Evolutionary conservation across 64 coral and sea anemone genomes (phyloP).

Genomic region (Stichodactyla mertensii): DNA sequence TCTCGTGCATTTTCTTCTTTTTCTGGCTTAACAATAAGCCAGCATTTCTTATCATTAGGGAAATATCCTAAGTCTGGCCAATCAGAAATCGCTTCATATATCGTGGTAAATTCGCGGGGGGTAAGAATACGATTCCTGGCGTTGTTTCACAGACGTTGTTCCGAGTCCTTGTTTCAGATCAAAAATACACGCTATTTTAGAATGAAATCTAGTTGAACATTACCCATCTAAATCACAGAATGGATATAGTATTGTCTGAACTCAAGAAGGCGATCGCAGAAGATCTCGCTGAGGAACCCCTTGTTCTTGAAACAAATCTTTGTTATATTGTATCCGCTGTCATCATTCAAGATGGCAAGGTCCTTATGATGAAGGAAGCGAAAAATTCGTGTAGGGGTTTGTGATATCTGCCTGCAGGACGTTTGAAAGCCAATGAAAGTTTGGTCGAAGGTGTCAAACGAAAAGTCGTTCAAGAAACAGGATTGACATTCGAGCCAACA

Average conservation of each 20-base stretch:
- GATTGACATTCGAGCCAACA: constrained; percentile 54
- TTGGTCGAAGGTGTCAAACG: constrained; percentile 57
- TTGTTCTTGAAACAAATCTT: constrained; percentile 38
- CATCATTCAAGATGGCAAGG: constrained; percentile 48
- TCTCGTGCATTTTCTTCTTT: too few relatives aligned
- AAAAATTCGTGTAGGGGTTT: constrained; percentile 66
- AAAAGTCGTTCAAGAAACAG: constrained; percentile 79
- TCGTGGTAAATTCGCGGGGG: too few relatives aligned
- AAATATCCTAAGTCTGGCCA: too few relatives aligned
- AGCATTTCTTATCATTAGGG: too few relatives aligned
- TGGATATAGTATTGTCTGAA: not conserved
- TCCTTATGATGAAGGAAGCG: constrained; percentile 83
- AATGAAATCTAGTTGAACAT: too few relatives aligned
- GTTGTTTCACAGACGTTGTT: too few relatives aligned
- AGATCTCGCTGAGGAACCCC: not conserved
- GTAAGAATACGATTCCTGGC: too few relatives aligned
- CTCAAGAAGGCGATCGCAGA: not conserved
- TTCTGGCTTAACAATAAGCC: too few relatives aligned
- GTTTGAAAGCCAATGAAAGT: constrained; percentile 61
- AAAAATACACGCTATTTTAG: too few relatives aligned
- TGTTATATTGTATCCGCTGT: constrained; percentile 75
- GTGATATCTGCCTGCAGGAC: constrained; percentile 77
- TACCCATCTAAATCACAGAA: not conserved
- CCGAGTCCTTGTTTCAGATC: too few relatives aligned
- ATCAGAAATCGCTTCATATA: too few relatives aligned